Evolutionary conservation across 2,888 invertebrate genomes (phyloP).

Genomic region (Leptinotarsa juncta): DNA sequence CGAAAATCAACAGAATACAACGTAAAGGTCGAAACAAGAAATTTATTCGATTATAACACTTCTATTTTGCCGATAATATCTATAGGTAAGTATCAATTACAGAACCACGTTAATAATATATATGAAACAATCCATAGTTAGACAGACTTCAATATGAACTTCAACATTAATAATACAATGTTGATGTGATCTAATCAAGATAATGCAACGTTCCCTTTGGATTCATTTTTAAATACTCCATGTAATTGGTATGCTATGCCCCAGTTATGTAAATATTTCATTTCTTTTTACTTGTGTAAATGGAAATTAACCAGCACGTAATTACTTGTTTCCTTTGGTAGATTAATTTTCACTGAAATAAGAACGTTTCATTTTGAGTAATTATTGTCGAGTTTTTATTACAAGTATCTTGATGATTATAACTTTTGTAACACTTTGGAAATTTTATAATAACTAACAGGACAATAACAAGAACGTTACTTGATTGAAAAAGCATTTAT

Average conservation of each 20-base stretch:
- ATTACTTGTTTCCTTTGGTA: constrained; percentile 30
- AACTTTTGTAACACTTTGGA: constrained; percentile 1
- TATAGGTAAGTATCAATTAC: not conserved
- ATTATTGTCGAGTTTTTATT: constrained; percentile 13
- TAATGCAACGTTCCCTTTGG: constrained; percentile 34
- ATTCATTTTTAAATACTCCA: constrained; percentile 33
- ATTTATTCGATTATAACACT: not conserved
- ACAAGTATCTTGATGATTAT: constrained; percentile 8
- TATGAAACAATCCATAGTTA: constrained; percentile 31
- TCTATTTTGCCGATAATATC: not conserved
- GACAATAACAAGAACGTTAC: not conserved
- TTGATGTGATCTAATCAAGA: constrained; percentile 33
- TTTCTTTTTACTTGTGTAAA: constrained; percentile 28
- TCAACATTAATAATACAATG: constrained; percentile 35
- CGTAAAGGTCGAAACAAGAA: too few relatives aligned
- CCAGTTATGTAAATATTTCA: constrained; percentile 40
- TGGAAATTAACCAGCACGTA: constrained; percentile 27
- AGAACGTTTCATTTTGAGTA: constrained; percentile 11
- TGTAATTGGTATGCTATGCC: constrained; percentile 36
- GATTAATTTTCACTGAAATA: constrained; percentile 20
- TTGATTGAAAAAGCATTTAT: not conserved
- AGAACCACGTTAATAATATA: not conserved
- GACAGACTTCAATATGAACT: constrained; percentile 29
- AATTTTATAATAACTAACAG: not conserved
- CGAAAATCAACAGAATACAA: too few relatives aligned